phyloP scores from a whole-genome alignment of 2,888 invertebrate genomes.

The Drosophila peninsularis region DNA sequence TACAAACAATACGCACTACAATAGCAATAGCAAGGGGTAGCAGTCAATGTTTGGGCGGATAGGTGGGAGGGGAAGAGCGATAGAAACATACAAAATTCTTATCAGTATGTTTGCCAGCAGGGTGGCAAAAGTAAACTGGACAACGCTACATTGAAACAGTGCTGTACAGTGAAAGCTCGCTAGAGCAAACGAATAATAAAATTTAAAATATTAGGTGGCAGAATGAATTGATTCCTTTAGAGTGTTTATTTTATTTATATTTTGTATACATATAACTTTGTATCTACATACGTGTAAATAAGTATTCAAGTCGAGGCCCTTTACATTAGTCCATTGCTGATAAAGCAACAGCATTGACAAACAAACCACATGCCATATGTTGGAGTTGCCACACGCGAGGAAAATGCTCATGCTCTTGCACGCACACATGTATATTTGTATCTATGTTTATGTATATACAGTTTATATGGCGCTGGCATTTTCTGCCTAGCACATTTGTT shows the following conservation, averaged over 20 bases:
- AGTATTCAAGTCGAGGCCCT: constrained; percentile 38
- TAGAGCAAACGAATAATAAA: neutral
- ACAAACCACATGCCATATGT: constrained; percentile 63
- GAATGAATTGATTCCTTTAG: too few species aligned
- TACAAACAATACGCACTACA: constrained; percentile 53
- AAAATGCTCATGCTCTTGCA: constrained; percentile 39
- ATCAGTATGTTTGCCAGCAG: constrained; percentile 55
- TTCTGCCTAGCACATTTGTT: constrained; percentile 66
- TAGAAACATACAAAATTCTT: constrained; percentile 38
- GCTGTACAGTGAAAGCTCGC: neutral
- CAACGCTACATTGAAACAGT: neutral
- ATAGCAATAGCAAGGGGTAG: constrained; percentile 19
- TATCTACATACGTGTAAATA: neutral
- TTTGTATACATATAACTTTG: neutral
- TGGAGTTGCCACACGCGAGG: constrained; percentile 76
- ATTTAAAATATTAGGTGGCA: neutral
- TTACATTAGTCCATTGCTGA: constrained; percentile 56
- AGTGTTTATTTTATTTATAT: neutral
- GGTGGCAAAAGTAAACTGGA: constrained; percentile 42
- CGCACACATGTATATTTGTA: constrained; percentile 5
- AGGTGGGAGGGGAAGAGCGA: neutral
- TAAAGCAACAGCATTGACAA: constrained; percentile 48
- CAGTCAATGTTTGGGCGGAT: neutral
- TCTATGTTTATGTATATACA: constrained; percentile 4
- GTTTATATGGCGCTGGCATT: constrained; percentile 47